These are phyloP conservation scores for Automeris io DNA, from an alignment of 2,888 invertebrate species.

Conservation along the genomic window DNA sequence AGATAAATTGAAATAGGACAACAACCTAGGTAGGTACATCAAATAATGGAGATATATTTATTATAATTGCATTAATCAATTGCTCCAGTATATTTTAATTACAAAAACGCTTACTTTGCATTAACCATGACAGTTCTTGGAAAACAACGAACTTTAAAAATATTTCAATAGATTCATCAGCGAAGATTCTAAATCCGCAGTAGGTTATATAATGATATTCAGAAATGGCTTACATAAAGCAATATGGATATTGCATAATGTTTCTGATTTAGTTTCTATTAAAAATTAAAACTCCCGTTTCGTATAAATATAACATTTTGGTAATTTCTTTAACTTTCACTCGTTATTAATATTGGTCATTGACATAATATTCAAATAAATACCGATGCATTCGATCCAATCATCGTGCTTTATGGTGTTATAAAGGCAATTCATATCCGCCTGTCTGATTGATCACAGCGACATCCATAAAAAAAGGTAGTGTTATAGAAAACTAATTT, in stretches of 20 bases:
- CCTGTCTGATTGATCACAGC: conserved; percentile 11
- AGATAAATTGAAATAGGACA: too few species aligned
- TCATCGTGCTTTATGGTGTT: conserved; percentile 17
- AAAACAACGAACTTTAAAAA: neutral
- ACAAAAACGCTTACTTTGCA: too few species aligned
- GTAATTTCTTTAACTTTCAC: conserved; percentile 8
- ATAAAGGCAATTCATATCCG: conserved; percentile 12
- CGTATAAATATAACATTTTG: conserved; percentile 7
- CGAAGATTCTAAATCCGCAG: neutral
- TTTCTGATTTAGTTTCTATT: neutral
- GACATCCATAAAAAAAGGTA: conserved; percentile 12
- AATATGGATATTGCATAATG: conserved; percentile 7
- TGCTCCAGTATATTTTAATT: too few species aligned
- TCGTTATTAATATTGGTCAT: conserved; percentile 10
- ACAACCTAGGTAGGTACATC: too few species aligned
- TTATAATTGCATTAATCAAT: too few species aligned
- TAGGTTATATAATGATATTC: neutral
- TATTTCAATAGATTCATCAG: neutral
- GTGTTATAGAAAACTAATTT: conserved; percentile 13
- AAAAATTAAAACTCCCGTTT: conserved; percentile 1
- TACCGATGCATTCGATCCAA: conserved; percentile 13
- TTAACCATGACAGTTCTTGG: too few species aligned
- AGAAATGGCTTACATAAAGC: neutral
- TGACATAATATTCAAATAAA: conserved; percentile 18
- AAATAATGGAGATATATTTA: too few species aligned